phyloP scores from a whole-genome alignment of 2,797 vertebrate genomes.

The Leuciscus waleckii region DNA sequence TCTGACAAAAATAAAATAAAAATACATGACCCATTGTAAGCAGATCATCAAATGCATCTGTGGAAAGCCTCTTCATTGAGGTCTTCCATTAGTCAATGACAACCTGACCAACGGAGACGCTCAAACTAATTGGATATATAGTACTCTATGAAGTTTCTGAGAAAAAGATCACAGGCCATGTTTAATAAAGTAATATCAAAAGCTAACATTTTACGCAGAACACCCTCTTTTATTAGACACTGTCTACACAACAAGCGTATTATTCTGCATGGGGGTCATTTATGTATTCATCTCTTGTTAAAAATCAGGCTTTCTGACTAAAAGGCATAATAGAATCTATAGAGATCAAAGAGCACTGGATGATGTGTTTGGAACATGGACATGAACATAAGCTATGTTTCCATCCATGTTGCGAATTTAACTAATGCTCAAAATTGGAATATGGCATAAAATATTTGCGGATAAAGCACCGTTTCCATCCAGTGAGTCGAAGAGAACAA shows the following conservation, averaged over 20 bases:
- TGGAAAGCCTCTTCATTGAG: slow-evolving; percentile 17
- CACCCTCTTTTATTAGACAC: slow-evolving; percentile 16
- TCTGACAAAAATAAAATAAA: not conserved
- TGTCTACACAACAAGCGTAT: not conserved
- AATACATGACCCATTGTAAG: slow-evolving; percentile 11
- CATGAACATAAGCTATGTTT: not conserved
- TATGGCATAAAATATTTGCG: too few relatives aligned
- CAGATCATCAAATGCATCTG: slow-evolving; percentile 50
- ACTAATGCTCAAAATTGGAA: too few relatives aligned
- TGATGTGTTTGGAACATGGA: not conserved
- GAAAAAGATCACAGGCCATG: slow-evolving; percentile 49
- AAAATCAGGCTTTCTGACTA: not conserved
- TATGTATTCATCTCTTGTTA: not conserved
- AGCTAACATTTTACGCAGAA: slow-evolving; percentile 25
- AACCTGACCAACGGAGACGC: not conserved
- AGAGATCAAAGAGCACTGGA: slow-evolving; percentile 22
- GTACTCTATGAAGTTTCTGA: slow-evolving; percentile 4
- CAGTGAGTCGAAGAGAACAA: too few relatives aligned
- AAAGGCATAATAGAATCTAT: not conserved
- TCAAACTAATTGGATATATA: slow-evolving; percentile 19
- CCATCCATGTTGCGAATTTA: not conserved
- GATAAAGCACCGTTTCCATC: too few relatives aligned
- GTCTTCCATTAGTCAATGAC: slow-evolving; percentile 34
- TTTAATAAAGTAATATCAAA: slow-evolving; percentile 38
- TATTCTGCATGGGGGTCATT: not conserved